Evolutionary conservation across 2,113 vertebrate species (phyloP).

Genomic region (Castor canadensis): DNA sequence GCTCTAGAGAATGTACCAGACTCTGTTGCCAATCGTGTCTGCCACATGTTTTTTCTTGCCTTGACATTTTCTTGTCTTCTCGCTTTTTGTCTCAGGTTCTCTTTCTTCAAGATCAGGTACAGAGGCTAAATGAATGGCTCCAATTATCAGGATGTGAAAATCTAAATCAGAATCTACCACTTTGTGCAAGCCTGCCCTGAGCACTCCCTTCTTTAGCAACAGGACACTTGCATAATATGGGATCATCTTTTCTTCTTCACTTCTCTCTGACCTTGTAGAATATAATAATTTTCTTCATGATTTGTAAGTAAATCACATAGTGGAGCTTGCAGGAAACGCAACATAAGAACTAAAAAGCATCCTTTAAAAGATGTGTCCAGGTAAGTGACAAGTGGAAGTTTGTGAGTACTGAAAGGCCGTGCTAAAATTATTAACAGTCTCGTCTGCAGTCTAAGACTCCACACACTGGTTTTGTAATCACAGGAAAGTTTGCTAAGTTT

Average conservation of each 20-base stretch:
- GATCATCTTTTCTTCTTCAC: not conserved
- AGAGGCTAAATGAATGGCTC: constrained; percentile 7
- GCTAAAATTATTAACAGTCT: constrained; percentile 6
- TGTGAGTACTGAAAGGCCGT: not conserved
- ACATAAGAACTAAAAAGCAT: not conserved
- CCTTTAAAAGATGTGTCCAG: not conserved
- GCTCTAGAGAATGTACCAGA: not conserved
- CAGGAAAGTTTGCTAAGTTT: not conserved
- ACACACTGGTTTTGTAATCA: not conserved
- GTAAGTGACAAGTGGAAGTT: constrained; percentile 22
- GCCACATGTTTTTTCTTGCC: not conserved
- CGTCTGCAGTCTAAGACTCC: not conserved
- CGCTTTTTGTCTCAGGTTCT: constrained; percentile 36
- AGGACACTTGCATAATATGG: not conserved
- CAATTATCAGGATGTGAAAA: constrained; percentile 43
- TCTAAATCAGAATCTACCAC: not conserved
- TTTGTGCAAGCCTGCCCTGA: not conserved
- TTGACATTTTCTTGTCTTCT: constrained; percentile 47
- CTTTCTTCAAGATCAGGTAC: constrained; percentile 47
- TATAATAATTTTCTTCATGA: not conserved
- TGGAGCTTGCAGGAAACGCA: not conserved
- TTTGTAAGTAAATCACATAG: not conserved
- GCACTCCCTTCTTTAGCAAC: constrained; percentile 1
- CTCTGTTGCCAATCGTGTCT: not conserved
- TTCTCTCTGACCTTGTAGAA: constrained; percentile 6